phyloP scores from a whole-genome alignment of 2,113 vertebrate genomes.

The Notothenia coriiceps region DNA sequence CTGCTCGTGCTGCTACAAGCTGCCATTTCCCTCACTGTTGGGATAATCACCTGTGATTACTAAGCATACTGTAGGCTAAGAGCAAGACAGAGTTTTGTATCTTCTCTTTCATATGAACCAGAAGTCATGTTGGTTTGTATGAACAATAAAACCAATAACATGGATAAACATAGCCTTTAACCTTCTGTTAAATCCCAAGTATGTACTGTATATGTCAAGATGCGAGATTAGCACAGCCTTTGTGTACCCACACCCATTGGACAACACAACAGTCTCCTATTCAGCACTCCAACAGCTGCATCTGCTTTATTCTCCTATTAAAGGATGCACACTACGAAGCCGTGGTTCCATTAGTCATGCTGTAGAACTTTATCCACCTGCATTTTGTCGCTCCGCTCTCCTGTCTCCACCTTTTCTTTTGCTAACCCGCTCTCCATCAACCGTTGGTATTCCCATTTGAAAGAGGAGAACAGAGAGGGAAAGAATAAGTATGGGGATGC shows the following conservation, averaged over 20 bases:
- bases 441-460: constrained; percentile 65
- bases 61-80: constrained; percentile 25
- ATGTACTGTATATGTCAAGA: background rate
- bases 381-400: constrained; percentile 35
- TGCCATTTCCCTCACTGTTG: constrained; percentile 53
- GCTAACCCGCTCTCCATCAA: constrained; percentile 32
- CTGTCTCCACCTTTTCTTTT: background rate
- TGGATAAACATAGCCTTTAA: background rate
- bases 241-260: background rate
- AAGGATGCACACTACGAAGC: constrained; percentile 15
- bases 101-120: background rate
- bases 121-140: background rate
- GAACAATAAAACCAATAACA: background rate
- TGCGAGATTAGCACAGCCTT: background rate
- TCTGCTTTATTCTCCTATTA: constrained; percentile 46
- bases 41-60: constrained; percentile 62
- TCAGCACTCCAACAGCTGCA: constrained; percentile 28
- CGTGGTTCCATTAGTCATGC: constrained; percentile 63
- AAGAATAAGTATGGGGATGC: constrained; percentile 76
- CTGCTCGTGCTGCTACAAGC: constrained; percentile 41
- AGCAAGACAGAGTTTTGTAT: constrained; percentile 1
- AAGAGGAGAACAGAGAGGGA: constrained; percentile 65
- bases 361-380: constrained; percentile 67
- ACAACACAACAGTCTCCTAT: constrained; percentile 29
- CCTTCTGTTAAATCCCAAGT: constrained; percentile 1